Percentiles rank a stretch among this genome's conserved stretches.
Evolutionary conservation across 2,797 vertebrate genomes (phyloP).

Genomic region (Acipenser ruthenus): DNA sequence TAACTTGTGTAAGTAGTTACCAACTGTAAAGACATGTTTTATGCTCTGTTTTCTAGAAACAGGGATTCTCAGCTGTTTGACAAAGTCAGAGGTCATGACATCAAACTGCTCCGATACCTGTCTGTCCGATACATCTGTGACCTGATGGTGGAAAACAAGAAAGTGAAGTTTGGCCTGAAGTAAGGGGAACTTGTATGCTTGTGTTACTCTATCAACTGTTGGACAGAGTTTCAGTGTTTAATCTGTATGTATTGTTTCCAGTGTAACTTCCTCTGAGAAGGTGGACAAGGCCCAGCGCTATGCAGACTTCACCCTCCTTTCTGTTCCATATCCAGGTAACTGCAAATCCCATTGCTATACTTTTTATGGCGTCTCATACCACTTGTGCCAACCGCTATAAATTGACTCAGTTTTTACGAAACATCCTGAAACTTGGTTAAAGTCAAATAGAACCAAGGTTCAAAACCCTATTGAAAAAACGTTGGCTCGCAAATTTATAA

Average conservation of each 20-base stretch:
- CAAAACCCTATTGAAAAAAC: too few relatives aligned
- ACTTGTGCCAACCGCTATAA: too few relatives aligned
- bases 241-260: slow-evolving; percentile 36
- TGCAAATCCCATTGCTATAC: background rate
- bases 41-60: slow-evolving; percentile 58
- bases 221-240: background rate
- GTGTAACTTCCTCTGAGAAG: slow-evolving; percentile 95
- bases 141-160: slow-evolving; percentile 98
- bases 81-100: slow-evolving; percentile 92
- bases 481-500: too few relatives aligned
- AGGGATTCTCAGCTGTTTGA: slow-evolving; percentile 93
- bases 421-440: too few relatives aligned
- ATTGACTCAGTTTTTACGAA: too few relatives aligned
- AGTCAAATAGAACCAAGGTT: too few relatives aligned
- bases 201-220: background rate
- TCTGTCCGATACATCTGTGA: slow-evolving; percentile 94
- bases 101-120: slow-evolving; percentile 89
- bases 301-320: slow-evolving; percentile 92
- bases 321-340: slow-evolving; percentile 94
- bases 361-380: too few relatives aligned
- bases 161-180: slow-evolving; percentile 98
- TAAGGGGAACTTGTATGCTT: slow-evolving; percentile 49
- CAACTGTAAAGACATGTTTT: slow-evolving; percentile 9
- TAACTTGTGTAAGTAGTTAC: slow-evolving; percentile 15
- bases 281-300: slow-evolving; percentile 97